These are phyloP conservation scores for Nomia melanderi DNA, from an alignment of 1,140 invertebrate genomes.

Conservation along the genomic window DNA sequence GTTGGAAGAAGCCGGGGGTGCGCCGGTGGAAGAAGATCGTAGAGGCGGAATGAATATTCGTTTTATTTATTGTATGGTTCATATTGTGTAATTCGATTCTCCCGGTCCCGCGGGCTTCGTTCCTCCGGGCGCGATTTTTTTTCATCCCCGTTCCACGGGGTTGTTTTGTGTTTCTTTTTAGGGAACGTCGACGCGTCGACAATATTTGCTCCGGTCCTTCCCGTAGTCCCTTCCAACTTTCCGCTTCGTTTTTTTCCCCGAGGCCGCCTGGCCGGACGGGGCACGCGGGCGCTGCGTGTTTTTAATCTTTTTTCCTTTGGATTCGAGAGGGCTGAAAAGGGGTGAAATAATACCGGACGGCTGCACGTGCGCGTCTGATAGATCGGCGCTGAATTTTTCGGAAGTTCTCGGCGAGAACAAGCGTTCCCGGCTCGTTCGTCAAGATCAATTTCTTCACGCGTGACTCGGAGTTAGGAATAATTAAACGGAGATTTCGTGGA, in stretches of 20 bases:
- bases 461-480: no score
- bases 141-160: background rate
- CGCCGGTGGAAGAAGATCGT: no score
- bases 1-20: no score
- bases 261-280: background rate
- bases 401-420: background rate
- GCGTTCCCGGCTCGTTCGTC: no score
- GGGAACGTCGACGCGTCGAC: conserved; percentile 7
- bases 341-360: conserved; percentile 9
- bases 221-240: conserved; percentile 8
- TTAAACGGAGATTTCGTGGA: no score
- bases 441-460: no score
- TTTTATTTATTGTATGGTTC: conserved; percentile 62
- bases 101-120: conserved; percentile 19
- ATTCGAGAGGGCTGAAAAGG: background rate
- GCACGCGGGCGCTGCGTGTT: no score
- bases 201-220: conserved; percentile 18
- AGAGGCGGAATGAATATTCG: conserved; percentile 54
- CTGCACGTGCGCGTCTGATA: background rate
- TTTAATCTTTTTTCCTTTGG: background rate
- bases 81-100: conserved; percentile 63
- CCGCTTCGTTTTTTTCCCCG: background rate
- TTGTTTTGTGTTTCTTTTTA: conserved; percentile 20
- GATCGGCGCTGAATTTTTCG: conserved; percentile 2
- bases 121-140: conserved; percentile 34